These are phyloP conservation scores for Oceanodroma tethys DNA, from an alignment of 2,113 vertebrate genomes.

Conservation along the genomic window DNA sequence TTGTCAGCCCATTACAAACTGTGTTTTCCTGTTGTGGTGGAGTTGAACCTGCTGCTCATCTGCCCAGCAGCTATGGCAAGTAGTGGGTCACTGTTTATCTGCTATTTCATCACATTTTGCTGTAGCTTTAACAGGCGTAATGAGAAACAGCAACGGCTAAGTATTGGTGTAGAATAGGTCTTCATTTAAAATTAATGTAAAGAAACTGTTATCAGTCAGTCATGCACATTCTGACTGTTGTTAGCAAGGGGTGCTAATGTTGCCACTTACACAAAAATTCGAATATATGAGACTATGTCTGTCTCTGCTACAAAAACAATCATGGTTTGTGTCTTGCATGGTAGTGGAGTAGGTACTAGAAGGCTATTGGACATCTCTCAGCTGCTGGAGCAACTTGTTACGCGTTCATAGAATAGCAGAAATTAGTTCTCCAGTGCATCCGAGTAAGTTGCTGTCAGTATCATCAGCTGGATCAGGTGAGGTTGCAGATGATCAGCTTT, in stretches of 20 bases:
- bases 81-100: background rate
- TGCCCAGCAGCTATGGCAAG: background rate
- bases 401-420: background rate
- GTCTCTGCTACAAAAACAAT: background rate
- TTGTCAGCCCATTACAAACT: background rate
- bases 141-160: background rate
- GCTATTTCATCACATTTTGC: background rate
- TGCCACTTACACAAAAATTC: background rate
- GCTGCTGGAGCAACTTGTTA: background rate
- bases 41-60: background rate
- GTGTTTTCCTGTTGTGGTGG: background rate
- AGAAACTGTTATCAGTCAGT: background rate
- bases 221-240: background rate
- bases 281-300: background rate
- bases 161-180: background rate
- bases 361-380: background rate
- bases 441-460: background rate
- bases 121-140: background rate
- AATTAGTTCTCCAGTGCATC: background rate
- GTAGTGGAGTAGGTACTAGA: background rate
- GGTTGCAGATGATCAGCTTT: rapidly evolving
- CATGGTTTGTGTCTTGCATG: background rate
- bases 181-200: background rate
- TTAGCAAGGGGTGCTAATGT: background rate
- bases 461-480: background rate